These are phyloP conservation scores for Caenorhabditis briggsae DNA, from an alignment of 1,140 invertebrate genomes.

Conservation along the genomic window DNA sequence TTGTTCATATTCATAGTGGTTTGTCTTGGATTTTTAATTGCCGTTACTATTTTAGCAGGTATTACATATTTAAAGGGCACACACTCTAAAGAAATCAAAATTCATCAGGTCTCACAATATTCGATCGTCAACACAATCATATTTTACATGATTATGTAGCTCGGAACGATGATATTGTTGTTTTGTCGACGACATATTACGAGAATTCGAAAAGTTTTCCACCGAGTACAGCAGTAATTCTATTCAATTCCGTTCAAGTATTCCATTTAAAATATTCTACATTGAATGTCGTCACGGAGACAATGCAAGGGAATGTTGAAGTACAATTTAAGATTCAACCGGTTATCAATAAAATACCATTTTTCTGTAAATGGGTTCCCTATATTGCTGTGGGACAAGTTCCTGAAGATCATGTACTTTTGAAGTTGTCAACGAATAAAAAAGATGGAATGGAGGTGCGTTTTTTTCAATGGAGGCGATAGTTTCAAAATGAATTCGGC, in stretches of 20 bases:
- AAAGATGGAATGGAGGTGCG: constrained; percentile 35
- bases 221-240: constrained; percentile 71
- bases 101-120: constrained; percentile 49
- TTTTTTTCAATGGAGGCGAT: background rate
- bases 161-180: constrained; percentile 53
- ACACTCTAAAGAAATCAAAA: too few species aligned
- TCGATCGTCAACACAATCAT: constrained; percentile 60
- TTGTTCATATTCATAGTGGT: constrained; percentile 31
- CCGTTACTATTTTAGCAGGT: constrained; percentile 43
- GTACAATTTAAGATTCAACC: constrained; percentile 68
- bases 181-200: constrained; percentile 60
- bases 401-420: constrained; percentile 35
- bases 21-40: background rate
- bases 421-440: constrained; percentile 37
- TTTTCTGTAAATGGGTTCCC: constrained; percentile 72
- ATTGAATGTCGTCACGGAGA: constrained; percentile 63
- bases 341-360: constrained; percentile 50
- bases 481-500: too few species aligned
- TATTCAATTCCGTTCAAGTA: constrained; percentile 73
- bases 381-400: constrained; percentile 54
- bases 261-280: constrained; percentile 62
- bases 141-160: constrained; percentile 58
- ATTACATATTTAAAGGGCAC: background rate
- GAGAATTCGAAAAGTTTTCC: constrained; percentile 66
- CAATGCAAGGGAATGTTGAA: constrained; percentile 60